Conservation (phyloP, 2,888 invertebrate genomes). For the Conomelus anceps region DNA sequence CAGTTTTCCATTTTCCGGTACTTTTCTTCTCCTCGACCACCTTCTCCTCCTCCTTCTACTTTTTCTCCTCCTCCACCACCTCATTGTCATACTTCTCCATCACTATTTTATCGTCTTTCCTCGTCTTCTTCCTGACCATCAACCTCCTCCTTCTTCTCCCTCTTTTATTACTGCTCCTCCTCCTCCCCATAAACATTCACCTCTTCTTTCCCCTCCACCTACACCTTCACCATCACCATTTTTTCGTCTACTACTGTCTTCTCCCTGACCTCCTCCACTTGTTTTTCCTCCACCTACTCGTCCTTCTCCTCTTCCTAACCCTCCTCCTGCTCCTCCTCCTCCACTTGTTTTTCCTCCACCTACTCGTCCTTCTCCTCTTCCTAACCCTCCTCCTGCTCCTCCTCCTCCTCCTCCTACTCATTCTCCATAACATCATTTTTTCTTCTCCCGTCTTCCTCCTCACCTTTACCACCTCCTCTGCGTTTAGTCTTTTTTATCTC, state of each 20-base stretch:
- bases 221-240: no score
- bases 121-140: no score
- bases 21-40: neutral
- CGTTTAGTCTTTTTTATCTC: neutral
- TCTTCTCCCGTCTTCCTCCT: neutral
- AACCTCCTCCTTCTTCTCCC: no score
- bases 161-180: no score
- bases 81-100: neutral
- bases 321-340: neutral
- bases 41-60: neutral
- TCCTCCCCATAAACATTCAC: no score
- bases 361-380: neutral
- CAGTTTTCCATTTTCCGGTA: neutral
- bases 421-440: neutral
- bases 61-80: neutral
- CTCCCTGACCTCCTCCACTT: no score
- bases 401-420: neutral
- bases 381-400: neutral
- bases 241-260: no score
- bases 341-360: no score
- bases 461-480: neutral
- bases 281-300: no score
- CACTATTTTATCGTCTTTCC: neutral
- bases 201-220: no score
- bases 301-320: neutral